Conservation (phyloP, 35 echinoderm and acorn worm genomes). For the Ophiothrix spiculata region DNA sequence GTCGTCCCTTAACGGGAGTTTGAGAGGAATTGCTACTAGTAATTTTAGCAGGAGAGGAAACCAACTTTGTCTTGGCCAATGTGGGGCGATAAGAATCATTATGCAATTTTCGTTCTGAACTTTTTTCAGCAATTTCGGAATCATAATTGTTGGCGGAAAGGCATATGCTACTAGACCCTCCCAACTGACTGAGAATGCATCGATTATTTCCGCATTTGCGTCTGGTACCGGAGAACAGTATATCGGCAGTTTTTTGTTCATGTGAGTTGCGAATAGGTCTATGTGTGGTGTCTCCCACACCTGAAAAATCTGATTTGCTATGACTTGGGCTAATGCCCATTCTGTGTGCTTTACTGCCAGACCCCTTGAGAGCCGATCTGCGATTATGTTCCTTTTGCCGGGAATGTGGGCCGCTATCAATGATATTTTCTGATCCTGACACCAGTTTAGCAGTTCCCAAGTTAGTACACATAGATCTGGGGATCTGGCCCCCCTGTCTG, state of each 20-base stretch:
- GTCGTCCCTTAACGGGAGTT: background rate
- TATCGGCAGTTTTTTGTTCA: background rate
- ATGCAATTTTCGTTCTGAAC: background rate
- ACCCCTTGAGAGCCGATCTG: background rate
- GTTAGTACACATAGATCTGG: background rate
- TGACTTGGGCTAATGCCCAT: background rate
- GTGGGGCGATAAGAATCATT: slow-evolving; percentile 2
- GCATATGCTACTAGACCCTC: background rate
- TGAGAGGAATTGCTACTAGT: background rate
- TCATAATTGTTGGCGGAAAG: background rate
- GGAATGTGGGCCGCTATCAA: background rate
- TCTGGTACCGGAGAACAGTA: background rate
- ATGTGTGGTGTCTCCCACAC: background rate
- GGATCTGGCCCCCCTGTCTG: background rate
- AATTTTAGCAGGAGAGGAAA: background rate
- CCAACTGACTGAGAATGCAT: background rate
- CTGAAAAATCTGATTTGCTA: slow-evolving; percentile 5
- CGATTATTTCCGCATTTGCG: background rate
- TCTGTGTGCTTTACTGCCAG: background rate
- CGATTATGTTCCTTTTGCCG: background rate
- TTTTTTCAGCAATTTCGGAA: background rate
- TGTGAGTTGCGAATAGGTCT: background rate
- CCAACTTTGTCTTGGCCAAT: background rate
- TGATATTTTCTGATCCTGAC: background rate
- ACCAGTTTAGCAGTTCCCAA: background rate